Evolutionary conservation across 2,797 vertebrate species (phyloP), one percentile per base, ranked within the genome.

Genomic region (Chaenodraco wilsoni): DNA sequence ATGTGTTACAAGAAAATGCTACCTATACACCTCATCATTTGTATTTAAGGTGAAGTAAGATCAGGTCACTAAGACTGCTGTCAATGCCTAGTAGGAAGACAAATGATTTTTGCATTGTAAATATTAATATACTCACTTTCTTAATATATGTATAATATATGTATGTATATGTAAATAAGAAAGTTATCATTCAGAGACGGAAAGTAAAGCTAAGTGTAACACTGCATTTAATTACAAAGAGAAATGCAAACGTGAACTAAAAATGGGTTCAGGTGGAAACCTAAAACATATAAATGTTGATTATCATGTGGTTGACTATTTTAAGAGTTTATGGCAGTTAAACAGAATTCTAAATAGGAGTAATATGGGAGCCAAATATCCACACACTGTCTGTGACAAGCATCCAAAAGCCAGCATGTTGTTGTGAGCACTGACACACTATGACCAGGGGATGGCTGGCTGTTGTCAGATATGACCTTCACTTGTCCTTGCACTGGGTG

Each of bases 401-500:
- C 4, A 3, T 66, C 49, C 51, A 59, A 44, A 69, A 55, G 21
- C 23, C 55, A 65, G 37, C 23, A 43, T 43, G 57, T 17, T n/a
- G 17, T 2, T 48, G 27, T 54, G 41, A 67, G 41, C 1, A 9
- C 31, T 11, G 44, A 40, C 11, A 15, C 1, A 9, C 11, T 0
- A 1, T 31, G 19, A 61, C 43, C 17, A 48, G 19, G 41, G 9
- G 57, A 12, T 19, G 16, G 11, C n/a, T 17, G 21, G 27, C 57
- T 6, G 23, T 13, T 3, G 5, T 50, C 71, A 68, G 16, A 37
- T 19, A 1, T 0, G 2, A 56, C 43, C 45, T 66, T 89, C 60
- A 86, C 54, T 87, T 81, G 27, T 69, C 14, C 0, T 59, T 87
- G 67, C 86, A 87, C 15, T 93, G 92, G 41, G 74, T 88, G 60